Evolutionary conservation across 2,888 invertebrate species (phyloP).

Genomic region (Tolmerus cingulatus): DNA sequence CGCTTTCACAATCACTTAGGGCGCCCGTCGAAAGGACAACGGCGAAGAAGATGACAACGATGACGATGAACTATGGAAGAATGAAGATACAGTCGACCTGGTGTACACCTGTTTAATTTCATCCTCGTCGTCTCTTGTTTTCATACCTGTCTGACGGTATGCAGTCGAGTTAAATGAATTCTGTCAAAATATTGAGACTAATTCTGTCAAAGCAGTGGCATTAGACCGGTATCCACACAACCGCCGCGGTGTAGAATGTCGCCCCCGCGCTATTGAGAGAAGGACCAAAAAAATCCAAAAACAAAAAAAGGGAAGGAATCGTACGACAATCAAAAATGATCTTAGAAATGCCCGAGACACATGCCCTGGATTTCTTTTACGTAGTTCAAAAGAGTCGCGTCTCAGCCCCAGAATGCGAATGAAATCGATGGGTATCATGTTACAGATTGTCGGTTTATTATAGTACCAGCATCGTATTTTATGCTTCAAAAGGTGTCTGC

Average conservation of each 20-base stretch:
- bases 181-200: constrained; percentile 47
- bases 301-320: neutral
- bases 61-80: neutral
- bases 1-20: neutral
- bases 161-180: constrained; percentile 16
- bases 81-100: neutral
- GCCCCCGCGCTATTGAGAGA: neutral
- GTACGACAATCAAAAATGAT: neutral
- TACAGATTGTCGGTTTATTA: neutral
- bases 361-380: neutral
- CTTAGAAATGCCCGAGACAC: neutral
- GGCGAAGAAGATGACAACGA: neutral
- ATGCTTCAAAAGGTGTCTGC: neutral
- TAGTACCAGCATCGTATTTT: neutral
- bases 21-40: neutral
- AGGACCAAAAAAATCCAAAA: neutral
- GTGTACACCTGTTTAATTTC: neutral
- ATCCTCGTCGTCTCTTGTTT: neutral
- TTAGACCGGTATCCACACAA: neutral
- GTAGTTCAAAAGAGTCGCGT: neutral
- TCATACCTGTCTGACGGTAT: neutral
- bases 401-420: neutral
- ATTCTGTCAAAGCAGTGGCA: constrained; percentile 43
- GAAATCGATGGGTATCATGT: neutral
- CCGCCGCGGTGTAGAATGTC: neutral